Conservation (phyloP, 2,888 invertebrate species). For the Ormyrus nitidulus region DNA sequence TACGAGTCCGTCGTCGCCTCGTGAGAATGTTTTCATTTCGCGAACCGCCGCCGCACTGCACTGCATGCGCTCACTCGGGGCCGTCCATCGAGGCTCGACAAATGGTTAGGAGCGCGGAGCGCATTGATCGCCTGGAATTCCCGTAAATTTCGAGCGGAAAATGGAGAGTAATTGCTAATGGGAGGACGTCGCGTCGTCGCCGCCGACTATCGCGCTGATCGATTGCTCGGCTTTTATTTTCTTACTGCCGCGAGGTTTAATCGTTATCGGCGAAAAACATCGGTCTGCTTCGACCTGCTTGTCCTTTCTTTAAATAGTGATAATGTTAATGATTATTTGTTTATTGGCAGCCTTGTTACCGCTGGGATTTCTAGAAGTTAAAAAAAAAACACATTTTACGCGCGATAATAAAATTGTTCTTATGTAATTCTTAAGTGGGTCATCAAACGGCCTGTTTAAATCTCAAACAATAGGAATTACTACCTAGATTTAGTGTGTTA, state of each 20-base stretch:
- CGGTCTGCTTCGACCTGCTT: too few species aligned
- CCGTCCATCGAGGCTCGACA: slow-evolving; percentile 5
- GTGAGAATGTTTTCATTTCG: slow-evolving; percentile 41
- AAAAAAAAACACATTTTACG: too few species aligned
- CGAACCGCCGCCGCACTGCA: background rate
- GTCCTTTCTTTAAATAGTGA: too few species aligned
- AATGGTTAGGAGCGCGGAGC: background rate
- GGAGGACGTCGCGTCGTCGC: background rate
- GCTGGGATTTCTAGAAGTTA: too few species aligned
- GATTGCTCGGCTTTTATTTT: background rate
- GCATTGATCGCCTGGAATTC: slow-evolving; percentile 15
- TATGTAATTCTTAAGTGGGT: too few species aligned
- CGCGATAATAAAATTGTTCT: too few species aligned
- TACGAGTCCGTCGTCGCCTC: slow-evolving; percentile 8
- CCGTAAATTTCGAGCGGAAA: slow-evolving; percentile 17
- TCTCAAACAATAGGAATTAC: too few species aligned
- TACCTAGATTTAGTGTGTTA: too few species aligned
- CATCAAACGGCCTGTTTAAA: too few species aligned
- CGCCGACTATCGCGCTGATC: background rate
- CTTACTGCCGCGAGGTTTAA: background rate
- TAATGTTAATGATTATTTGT: too few species aligned
- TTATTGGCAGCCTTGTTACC: too few species aligned
- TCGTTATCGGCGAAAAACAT: too few species aligned
- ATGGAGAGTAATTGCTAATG: slow-evolving; percentile 14
- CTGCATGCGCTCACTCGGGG: background rate